Percentiles rank a stretch among this genome's conserved stretches.
phyloP scores from a whole-genome alignment of 2,113 vertebrate genomes.

The Coptodon rendalli region DNA sequence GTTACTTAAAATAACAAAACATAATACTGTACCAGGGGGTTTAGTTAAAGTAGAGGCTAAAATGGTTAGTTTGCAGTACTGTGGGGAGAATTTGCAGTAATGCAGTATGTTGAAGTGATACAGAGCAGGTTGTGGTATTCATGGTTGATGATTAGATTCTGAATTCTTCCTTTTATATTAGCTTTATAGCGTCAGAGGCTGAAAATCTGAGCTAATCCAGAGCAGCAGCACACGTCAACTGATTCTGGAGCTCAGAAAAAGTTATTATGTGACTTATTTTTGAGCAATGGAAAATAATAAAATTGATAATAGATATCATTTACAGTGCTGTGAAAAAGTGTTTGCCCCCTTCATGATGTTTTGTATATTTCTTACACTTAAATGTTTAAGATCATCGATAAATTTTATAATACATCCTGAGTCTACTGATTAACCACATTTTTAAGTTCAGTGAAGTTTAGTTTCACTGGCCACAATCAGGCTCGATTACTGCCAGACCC shows the following conservation, averaged over 20 bases:
- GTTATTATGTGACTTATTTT: background rate
- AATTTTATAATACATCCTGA: no score
- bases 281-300: background rate
- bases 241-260: background rate
- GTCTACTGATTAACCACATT: background rate
- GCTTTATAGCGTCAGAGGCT: background rate
- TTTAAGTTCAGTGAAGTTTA: background rate
- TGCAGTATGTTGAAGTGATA: background rate
- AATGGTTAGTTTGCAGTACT: background rate
- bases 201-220: background rate
- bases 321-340: no score
- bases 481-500: background rate
- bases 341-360: no score
- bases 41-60: background rate
- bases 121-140: background rate
- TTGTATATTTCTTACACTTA: no score
- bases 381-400: no score
- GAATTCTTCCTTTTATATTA: background rate
- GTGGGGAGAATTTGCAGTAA: background rate
- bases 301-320: background rate
- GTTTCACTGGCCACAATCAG: background rate
- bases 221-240: background rate
- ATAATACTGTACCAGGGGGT: rapidly evolving
- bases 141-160: background rate
- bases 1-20: background rate